Evolutionary conservation across 2,113 vertebrate genomes (phyloP).

Genomic region (Motacilla alba): DNA sequence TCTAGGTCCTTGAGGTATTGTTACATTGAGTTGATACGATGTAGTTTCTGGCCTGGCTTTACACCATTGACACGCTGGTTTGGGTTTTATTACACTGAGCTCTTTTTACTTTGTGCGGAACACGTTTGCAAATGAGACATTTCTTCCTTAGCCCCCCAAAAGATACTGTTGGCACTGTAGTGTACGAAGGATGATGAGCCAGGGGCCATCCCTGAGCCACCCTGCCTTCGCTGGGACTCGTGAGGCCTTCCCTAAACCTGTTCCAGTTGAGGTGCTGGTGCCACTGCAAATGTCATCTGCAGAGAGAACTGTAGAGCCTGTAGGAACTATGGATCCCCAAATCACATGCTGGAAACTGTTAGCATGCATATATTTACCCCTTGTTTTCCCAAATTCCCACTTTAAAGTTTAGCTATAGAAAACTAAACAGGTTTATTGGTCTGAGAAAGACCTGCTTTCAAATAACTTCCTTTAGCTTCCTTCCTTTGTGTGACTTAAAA

Average conservation of each 20-base stretch:
- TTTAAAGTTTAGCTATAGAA: not conserved
- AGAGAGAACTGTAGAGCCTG: not conserved
- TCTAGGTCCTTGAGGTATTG: not conserved
- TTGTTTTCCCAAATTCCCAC: not conserved
- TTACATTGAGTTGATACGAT: not conserved
- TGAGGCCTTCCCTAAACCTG: not conserved
- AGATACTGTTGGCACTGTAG: not conserved
- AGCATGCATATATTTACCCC: not conserved
- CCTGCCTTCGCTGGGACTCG: fast-evolving
- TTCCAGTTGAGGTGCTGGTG: not conserved
- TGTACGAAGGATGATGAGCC: fast-evolving
- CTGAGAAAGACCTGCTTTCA: not conserved
- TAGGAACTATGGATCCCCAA: not conserved
- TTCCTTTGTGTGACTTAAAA: not conserved
- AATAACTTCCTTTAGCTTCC: not conserved
- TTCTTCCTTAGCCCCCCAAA: not conserved
- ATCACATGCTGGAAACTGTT: not conserved
- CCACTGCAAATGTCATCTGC: not conserved
- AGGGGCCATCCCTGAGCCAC: not conserved
- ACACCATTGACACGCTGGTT: not conserved
- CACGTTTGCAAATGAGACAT: not conserved
- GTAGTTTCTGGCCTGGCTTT: not conserved
- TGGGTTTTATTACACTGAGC: not conserved
- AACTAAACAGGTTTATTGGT: not conserved
- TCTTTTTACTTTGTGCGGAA: not conserved